phyloP scores from a whole-genome alignment of 2,888 invertebrate species.

The Apodemia duryi region DNA sequence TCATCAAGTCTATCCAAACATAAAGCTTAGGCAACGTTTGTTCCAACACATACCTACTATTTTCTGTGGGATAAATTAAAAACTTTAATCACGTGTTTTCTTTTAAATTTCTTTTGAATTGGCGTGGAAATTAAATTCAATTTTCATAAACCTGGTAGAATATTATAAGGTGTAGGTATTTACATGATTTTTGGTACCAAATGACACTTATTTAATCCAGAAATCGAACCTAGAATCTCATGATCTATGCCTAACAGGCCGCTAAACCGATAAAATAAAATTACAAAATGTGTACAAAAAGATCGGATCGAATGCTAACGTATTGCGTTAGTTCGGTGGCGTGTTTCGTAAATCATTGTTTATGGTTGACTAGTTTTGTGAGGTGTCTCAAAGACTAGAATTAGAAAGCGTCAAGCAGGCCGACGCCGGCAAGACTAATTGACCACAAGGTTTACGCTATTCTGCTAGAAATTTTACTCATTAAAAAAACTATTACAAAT shows the following conservation, averaged over 20 bases:
- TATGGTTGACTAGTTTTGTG: constrained; percentile 69
- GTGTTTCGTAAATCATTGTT: constrained; percentile 73
- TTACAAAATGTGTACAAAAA: constrained; percentile 54
- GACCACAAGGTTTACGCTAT: constrained; percentile 72
- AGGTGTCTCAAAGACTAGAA: constrained; percentile 63
- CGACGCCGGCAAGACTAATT: constrained; percentile 63
- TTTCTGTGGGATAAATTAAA: no score
- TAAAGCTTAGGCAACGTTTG: no score
- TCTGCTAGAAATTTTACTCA: constrained; percentile 51
- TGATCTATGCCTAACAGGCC: background rate
- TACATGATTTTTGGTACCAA: no score
- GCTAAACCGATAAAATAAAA: background rate
- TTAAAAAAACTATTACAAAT: constrained; percentile 29
- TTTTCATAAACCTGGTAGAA: no score
- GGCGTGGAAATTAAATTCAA: no score
- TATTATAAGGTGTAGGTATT: no score
- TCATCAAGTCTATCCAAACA: no score
- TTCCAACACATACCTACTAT: no score
- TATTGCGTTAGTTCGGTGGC: constrained; percentile 47
- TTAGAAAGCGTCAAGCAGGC: constrained; percentile 73
- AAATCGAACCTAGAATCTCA: background rate
- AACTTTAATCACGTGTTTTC: no score
- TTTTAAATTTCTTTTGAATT: no score
- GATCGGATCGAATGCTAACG: constrained; percentile 52
- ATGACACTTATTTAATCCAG: no score